phyloP scores from a whole-genome alignment of 2,888 invertebrate species.

The Lasioglossum leucozonium region DNA sequence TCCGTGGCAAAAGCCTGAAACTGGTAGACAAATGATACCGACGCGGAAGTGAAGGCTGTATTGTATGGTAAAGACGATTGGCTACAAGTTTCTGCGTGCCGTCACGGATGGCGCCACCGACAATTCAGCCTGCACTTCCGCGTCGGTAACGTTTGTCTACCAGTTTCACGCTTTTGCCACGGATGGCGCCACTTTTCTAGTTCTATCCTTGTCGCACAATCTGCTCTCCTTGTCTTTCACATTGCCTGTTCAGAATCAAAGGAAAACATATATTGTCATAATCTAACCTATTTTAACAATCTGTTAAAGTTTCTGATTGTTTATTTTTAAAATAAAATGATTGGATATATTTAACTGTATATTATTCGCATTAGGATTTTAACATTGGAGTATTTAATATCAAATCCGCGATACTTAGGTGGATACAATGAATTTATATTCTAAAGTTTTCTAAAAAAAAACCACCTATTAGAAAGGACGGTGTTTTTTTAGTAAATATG shows the following conservation, averaged over 20 bases:
- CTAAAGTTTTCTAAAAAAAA: conserved; percentile 89
- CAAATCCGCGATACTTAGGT: neutral
- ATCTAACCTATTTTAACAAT: neutral
- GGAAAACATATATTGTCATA: neutral
- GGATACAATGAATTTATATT: conserved; percentile 88
- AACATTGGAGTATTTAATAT: neutral
- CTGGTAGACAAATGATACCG: no score
- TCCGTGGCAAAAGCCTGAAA: no score
- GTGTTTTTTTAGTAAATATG: conserved; percentile 86
- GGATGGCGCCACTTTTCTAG: neutral
- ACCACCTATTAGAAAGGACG: conserved; percentile 87
- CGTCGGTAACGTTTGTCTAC: no score
- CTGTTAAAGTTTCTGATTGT: neutral
- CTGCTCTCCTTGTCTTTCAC: neutral
- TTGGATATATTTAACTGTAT: neutral
- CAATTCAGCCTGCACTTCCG: no score
- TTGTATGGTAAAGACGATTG: no score
- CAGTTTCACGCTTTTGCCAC: no score
- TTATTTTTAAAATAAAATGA: neutral
- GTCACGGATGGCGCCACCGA: no score
- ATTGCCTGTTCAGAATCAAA: neutral
- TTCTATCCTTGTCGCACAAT: neutral
- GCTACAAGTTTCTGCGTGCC: no score
- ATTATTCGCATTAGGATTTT: neutral
- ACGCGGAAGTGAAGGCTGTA: no score